Conservation (phyloP, 64 coral and sea anemone genomes). For the Montipora capricornis region DNA sequence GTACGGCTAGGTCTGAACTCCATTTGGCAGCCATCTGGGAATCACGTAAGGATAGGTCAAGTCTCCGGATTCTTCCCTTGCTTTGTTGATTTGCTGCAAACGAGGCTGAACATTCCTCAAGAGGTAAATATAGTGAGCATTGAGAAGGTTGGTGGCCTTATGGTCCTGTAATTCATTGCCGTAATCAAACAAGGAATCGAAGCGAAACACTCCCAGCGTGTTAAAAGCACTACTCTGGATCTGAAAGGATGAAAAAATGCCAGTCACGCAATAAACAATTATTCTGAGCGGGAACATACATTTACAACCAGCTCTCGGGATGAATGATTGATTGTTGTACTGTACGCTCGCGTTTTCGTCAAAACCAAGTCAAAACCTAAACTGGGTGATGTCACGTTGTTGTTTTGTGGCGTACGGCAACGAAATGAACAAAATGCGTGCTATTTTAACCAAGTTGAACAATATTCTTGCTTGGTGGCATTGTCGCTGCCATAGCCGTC, state of each 20-base stretch:
- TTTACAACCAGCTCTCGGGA: too few relatives aligned
- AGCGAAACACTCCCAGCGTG: background rate
- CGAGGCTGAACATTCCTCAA: slow-evolving; percentile 1
- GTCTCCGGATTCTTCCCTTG: background rate
- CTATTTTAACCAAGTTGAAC: too few relatives aligned
- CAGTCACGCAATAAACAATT: background rate
- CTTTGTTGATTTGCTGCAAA: background rate
- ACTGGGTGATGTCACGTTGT: too few relatives aligned
- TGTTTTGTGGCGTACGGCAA: too few relatives aligned
- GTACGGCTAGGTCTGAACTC: slow-evolving; percentile 8
- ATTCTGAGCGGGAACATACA: too few relatives aligned
- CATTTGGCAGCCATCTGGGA: slow-evolving; percentile 48
- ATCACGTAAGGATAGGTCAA: slow-evolving; percentile 48
- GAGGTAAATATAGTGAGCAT: background rate
- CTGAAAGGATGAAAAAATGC: background rate
- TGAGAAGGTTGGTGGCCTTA: background rate
- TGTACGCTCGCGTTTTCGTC: too few relatives aligned
- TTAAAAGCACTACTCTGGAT: background rate
- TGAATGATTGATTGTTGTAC: too few relatives aligned
- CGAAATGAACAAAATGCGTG: too few relatives aligned
- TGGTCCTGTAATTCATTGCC: slow-evolving; percentile 14
- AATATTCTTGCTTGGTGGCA: too few relatives aligned
- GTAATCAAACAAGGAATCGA: slow-evolving; percentile 47
- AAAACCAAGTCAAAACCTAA: too few relatives aligned
- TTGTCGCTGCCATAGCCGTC: too few relatives aligned